Evolutionary conservation across 2,888 invertebrate genomes (phyloP).

Genomic region (Hedychridium roseum): DNA sequence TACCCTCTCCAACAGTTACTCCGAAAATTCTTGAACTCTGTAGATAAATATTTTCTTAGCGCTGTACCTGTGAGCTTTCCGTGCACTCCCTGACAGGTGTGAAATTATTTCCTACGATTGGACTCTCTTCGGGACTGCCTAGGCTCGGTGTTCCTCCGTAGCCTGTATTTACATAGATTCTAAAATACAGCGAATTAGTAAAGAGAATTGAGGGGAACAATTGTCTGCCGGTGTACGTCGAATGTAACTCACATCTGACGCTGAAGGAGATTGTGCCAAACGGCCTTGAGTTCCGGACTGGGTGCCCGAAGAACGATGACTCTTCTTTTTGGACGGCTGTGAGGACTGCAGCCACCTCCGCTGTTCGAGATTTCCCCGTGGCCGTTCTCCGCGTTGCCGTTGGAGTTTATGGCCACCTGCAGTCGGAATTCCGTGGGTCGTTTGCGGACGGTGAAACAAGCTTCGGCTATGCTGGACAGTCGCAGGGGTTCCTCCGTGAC

Average conservation of each 20-base stretch:
- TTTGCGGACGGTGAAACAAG: conserved; percentile 86
- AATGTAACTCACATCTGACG: conserved; percentile 85
- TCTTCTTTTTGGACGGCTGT: conserved; percentile 68
- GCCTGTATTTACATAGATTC: conserved; percentile 84
- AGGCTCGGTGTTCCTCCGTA: conserved; percentile 76
- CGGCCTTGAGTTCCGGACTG: conserved; percentile 84
- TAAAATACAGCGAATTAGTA: conserved; percentile 62
- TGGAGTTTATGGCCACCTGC: conserved; percentile 66
- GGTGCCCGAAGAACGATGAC: conserved; percentile 82
- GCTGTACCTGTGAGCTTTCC: conserved; percentile 52
- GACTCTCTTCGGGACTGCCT: conserved; percentile 79
- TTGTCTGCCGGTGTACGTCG: too few relatives aligned
- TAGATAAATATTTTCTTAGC: too few relatives aligned
- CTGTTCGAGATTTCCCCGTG: conserved; percentile 38
- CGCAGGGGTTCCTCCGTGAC: conserved; percentile 88
- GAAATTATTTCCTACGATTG: conserved; percentile 40
- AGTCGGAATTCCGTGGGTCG: conserved; percentile 87
- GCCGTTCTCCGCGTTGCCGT: conserved; percentile 48
- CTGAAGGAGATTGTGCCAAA: conserved; percentile 89
- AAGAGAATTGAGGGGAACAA: conserved; percentile 14
- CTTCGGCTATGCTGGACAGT: conserved; percentile 79
- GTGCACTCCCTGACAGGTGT: conserved; percentile 43
- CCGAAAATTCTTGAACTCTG: too few relatives aligned
- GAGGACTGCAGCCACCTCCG: conserved; percentile 56
- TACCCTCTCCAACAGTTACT: too few relatives aligned